Conservation (phyloP, 1,140 invertebrate genomes). For the Pseudomyrmex sp. region DNA sequence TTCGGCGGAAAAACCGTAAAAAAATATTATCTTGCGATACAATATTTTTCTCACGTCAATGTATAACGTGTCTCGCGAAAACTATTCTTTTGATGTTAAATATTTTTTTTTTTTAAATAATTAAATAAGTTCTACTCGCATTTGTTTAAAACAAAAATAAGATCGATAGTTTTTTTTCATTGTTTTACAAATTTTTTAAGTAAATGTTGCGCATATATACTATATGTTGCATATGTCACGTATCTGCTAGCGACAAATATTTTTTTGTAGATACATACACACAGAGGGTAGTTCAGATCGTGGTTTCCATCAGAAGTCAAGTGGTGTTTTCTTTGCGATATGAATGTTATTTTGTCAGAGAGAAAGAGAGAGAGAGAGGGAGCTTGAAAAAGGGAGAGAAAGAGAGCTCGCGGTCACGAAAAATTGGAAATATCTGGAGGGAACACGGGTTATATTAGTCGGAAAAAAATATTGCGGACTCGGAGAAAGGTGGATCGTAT, state of each 20-base stretch:
- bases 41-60: not conserved
- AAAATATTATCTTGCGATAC: not conserved
- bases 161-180: too few species aligned
- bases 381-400: not conserved
- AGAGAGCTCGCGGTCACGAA: conserved; percentile 6
- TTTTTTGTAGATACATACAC: conserved; percentile 11
- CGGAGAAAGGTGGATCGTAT: not conserved
- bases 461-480: conserved; percentile 41
- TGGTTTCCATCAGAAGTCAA: conserved; percentile 39
- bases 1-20: not conserved
- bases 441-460: conserved; percentile 48
- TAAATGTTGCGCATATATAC: not conserved
- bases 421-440: conserved; percentile 52
- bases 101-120: too few species aligned
- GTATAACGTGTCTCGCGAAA: too few species aligned
- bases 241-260: not conserved
- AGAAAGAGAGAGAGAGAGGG: not conserved
- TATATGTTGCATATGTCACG: not conserved
- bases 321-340: conserved; percentile 39
- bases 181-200: too few species aligned
- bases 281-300: conserved; percentile 2
- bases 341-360: conserved; percentile 54
- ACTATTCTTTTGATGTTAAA: too few species aligned
- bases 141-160: too few species aligned
- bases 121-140: too few species aligned